Conservation (phyloP, 2,888 invertebrate species). For the Aquatica leii region DNA sequence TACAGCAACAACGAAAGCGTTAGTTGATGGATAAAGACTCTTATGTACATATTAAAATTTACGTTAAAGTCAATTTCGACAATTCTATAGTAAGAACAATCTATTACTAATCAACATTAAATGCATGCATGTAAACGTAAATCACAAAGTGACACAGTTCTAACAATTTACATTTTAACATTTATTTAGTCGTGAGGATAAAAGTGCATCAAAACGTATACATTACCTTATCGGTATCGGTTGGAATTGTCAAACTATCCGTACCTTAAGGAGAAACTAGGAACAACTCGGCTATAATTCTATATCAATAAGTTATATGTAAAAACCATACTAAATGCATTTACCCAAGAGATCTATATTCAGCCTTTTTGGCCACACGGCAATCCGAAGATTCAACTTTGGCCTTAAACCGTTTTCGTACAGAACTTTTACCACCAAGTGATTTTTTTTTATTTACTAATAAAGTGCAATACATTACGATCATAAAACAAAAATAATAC, state of each 20-base stretch:
- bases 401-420: conserved; percentile 1
- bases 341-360: conserved; percentile 26
- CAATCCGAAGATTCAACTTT: neutral
- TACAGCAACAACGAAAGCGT: conserved; percentile 6
- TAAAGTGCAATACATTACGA: neutral
- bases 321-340: conserved; percentile 26
- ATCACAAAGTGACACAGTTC: conserved; percentile 4
- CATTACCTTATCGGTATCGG: neutral
- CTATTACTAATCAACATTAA: conserved; percentile 8
- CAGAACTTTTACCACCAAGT: conserved; percentile 11
- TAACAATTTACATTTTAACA: conserved; percentile 10
- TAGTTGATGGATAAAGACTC: neutral
- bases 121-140: neutral
- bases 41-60: neutral
- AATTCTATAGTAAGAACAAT: neutral
- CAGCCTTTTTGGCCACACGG: conserved; percentile 20
- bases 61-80: neutral
- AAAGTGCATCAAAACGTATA: conserved; percentile 9
- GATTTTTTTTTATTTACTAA: conserved; percentile 3
- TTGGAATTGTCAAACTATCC: conserved; percentile 5
- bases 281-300: conserved; percentile 22
- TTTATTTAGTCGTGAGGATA: conserved; percentile 2
- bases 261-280: conserved; percentile 15
- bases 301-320: conserved; percentile 19
- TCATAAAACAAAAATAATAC: conserved; percentile 13